Evolutionary conservation across 2,113 vertebrate species (phyloP).

Genomic region (Propithecus coquereli): DNA sequence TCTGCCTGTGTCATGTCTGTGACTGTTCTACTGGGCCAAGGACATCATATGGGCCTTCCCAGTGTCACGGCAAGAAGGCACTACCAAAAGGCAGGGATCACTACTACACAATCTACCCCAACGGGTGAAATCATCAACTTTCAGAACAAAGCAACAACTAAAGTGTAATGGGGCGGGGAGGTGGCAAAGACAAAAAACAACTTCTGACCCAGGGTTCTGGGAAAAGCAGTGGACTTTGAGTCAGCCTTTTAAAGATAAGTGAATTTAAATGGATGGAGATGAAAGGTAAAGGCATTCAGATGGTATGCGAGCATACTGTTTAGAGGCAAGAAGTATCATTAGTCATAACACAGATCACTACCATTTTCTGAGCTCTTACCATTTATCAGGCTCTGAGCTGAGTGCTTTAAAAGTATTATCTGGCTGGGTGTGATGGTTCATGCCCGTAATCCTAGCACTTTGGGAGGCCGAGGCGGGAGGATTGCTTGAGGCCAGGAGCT

Average conservation of each 20-base stretch:
- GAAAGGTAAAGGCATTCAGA: not conserved
- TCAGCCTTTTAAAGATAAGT: not conserved
- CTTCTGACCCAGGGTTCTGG: not conserved
- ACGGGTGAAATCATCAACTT: not conserved
- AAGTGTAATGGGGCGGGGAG: not conserved
- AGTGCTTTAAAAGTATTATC: not conserved
- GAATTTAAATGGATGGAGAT: not conserved
- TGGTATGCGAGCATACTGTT: not conserved
- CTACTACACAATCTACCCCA: no score
- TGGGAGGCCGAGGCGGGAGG: no score
- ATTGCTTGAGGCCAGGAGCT: no score
- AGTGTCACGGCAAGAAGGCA: not conserved
- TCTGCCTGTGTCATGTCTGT: not conserved
- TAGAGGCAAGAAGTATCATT: not conserved
- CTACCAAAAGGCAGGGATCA: not conserved
- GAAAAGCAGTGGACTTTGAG: not conserved
- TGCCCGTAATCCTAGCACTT: no score
- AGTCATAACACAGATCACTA: not conserved
- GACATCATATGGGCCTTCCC: not conserved
- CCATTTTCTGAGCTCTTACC: not conserved
- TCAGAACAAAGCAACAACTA: not conserved
- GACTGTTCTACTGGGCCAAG: not conserved
- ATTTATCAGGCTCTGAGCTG: not conserved
- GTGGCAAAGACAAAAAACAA: not conserved
- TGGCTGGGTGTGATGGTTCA: no score